Evolutionary conservation across 2,797 vertebrate genomes (phyloP).

Genomic region (Hippoglossus hippoglossus): DNA sequence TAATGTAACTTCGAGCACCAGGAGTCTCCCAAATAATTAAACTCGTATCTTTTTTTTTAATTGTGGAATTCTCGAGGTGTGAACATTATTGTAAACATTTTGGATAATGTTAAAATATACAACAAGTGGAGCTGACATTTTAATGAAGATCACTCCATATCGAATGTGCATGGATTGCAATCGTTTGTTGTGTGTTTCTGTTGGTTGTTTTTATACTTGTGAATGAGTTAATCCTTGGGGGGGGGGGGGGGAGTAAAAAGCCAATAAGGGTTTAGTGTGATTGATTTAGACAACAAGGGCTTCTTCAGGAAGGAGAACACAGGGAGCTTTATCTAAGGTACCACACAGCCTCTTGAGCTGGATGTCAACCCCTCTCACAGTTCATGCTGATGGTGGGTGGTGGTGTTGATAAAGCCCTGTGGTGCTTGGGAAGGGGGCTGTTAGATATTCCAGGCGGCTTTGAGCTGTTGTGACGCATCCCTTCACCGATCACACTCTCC

Average conservation of each 20-base stretch:
- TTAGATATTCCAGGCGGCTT: slow-evolving; percentile 39
- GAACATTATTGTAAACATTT: too few species aligned
- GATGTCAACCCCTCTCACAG: slow-evolving; percentile 51
- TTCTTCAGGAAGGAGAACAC: slow-evolving; percentile 44
- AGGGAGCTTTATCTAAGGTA: slow-evolving; percentile 49
- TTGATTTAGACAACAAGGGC: slow-evolving; percentile 43
- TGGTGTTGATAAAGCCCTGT: slow-evolving; percentile 39
- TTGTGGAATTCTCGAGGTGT: too few species aligned
- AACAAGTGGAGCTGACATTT: too few species aligned
- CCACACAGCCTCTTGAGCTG: slow-evolving; percentile 60
- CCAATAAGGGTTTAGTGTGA: slow-evolving; percentile 19
- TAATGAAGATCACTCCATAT: too few species aligned
- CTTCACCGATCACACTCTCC: slow-evolving; percentile 21
- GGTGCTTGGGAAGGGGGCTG: slow-evolving; percentile 2
- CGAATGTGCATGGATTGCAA: background rate
- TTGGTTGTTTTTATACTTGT: slow-evolving; percentile 4
- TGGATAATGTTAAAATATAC: too few species aligned
- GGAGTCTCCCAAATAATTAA: too few species aligned
- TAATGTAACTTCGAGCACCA: too few species aligned
- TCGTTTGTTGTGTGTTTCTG: background rate
- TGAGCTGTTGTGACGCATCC: slow-evolving; percentile 45
- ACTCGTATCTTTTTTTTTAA: too few species aligned
- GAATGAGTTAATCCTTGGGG: slow-evolving; percentile 23
- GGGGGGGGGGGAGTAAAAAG: too few species aligned
- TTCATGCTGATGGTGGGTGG: slow-evolving; percentile 40